A percentile compares a stretch with the other conserved stretches of the same genome.
Evolutionary conservation across 2,113 vertebrate species (phyloP).

Genomic region (Cacatua alba): DNA sequence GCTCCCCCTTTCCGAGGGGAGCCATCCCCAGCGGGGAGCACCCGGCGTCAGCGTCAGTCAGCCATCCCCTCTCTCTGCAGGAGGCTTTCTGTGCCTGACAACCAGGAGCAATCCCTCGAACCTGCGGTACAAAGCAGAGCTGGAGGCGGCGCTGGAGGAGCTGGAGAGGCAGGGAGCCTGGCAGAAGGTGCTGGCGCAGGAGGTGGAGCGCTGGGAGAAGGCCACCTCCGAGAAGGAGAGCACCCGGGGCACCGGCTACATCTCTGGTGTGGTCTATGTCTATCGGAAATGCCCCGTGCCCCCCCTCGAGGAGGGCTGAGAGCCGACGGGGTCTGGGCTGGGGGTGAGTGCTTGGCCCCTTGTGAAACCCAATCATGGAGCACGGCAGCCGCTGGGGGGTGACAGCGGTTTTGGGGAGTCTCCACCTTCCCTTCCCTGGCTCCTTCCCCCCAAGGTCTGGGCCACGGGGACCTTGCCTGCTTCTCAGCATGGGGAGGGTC

Average conservation of each 20-base stretch:
- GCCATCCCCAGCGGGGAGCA: background rate
- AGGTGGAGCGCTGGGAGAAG: conserved; percentile 84
- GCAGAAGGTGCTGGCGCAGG: conserved; percentile 67
- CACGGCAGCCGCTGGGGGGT: background rate
- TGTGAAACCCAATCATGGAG: background rate
- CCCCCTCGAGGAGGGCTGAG: background rate
- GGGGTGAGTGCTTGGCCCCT: no score
- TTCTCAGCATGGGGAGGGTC: background rate
- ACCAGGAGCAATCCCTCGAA: conserved; percentile 84
- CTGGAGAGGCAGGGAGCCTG: conserved; percentile 80
- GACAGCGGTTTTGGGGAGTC: rapidly evolving
- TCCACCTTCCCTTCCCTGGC: background rate
- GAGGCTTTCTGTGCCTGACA: conserved; percentile 89
- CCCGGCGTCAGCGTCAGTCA: rapidly evolving
- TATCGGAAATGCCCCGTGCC: conserved; percentile 73
- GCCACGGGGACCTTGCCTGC: background rate
- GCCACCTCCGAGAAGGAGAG: conserved; percentile 75
- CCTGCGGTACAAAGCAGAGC: conserved; percentile 74
- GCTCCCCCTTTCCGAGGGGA: background rate
- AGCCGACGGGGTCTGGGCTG: rapidly evolving
- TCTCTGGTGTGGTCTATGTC: conserved; percentile 83
- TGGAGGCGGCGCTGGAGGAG: conserved; percentile 73
- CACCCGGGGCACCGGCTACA: conserved; percentile 67
- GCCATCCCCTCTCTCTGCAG: conserved; percentile 37
- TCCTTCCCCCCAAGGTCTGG: background rate